These are phyloP conservation scores for Noctua pronuba DNA, from an alignment of 2,888 invertebrate genomes.

Conservation along the genomic window DNA sequence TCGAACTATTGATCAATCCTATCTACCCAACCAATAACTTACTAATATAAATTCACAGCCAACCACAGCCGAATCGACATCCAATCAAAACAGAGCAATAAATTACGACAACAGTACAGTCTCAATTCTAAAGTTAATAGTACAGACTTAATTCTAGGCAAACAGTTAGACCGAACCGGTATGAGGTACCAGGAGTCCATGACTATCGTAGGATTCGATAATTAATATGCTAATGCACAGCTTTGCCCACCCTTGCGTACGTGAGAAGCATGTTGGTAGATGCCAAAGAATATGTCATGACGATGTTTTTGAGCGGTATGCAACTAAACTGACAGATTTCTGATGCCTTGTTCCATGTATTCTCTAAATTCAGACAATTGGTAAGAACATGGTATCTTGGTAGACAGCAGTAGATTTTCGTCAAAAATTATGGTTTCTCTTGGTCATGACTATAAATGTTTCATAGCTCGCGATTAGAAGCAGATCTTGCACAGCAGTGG, in stretches of 20 bases:
- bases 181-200: constrained; percentile 58
- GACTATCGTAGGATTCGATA: constrained; percentile 81
- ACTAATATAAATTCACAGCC: constrained; percentile 46
- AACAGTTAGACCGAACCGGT: constrained; percentile 71
- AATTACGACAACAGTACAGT: constrained; percentile 58
- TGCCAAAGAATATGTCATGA: constrained; percentile 55
- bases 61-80: constrained; percentile 47
- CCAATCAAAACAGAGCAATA: constrained; percentile 62
- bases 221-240: constrained; percentile 87
- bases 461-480: not conserved
- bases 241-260: constrained; percentile 82
- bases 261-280: constrained; percentile 75
- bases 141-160: constrained; percentile 51
- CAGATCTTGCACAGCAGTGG: not conserved
- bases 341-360: not conserved
- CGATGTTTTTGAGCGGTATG: not conserved
- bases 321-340: not conserved
- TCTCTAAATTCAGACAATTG: not conserved
- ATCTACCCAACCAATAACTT: constrained; percentile 35
- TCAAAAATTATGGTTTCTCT: not conserved
- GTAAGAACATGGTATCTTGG: not conserved
- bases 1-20: constrained; percentile 45
- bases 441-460: not conserved
- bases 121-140: constrained; percentile 63
- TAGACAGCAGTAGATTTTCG: not conserved